Percentiles rank a stretch among this genome's conserved stretches.
These are phyloP conservation scores for Epinephelus coioides DNA, from an alignment of 2,797 vertebrate genomes.

Conservation along the genomic window DNA sequence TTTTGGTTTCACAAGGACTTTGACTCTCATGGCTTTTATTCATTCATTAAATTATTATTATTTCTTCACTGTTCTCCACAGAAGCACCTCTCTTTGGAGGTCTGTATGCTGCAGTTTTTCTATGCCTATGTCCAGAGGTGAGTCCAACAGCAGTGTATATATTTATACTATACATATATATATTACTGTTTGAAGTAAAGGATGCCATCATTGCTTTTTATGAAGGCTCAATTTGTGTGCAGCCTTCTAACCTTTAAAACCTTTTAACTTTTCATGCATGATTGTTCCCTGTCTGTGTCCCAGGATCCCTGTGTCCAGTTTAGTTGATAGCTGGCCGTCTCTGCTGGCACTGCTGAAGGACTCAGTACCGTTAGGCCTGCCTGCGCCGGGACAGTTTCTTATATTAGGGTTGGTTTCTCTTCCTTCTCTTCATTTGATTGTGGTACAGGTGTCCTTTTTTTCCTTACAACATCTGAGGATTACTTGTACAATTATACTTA, in stretches of 20 bases:
- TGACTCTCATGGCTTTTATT: neutral
- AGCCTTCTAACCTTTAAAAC: neutral
- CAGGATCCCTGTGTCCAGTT: constrained; percentile 95
- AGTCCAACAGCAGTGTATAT: constrained; percentile 58
- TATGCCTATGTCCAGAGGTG: constrained; percentile 98
- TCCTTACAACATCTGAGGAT: neutral
- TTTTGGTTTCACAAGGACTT: neutral
- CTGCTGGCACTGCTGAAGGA: constrained; percentile 95
- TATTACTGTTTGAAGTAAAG: neutral
- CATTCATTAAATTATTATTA: neutral
- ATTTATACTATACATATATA: neutral
- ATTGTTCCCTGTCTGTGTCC: constrained; percentile 9
- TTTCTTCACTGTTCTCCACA: constrained; percentile 62
- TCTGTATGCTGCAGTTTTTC: constrained; percentile 99
- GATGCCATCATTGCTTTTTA: neutral
- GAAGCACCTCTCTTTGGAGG: constrained; percentile 98
- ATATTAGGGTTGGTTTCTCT: constrained; percentile 91
- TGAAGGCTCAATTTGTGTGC: neutral
- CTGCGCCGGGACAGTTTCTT: constrained; percentile 97
- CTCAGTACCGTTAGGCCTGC: constrained; percentile 94
- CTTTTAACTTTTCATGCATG: neutral
- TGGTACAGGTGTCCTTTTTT: neutral
- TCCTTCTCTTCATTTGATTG: constrained; percentile 2
- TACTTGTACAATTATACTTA: neutral
- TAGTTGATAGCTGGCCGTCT: constrained; percentile 97